Percentiles rank a stretch among this genome's conserved stretches.
These are phyloP conservation scores for Scaptomyza pallida DNA, from an alignment of 1,140 invertebrate species.

Conservation along the genomic window DNA sequence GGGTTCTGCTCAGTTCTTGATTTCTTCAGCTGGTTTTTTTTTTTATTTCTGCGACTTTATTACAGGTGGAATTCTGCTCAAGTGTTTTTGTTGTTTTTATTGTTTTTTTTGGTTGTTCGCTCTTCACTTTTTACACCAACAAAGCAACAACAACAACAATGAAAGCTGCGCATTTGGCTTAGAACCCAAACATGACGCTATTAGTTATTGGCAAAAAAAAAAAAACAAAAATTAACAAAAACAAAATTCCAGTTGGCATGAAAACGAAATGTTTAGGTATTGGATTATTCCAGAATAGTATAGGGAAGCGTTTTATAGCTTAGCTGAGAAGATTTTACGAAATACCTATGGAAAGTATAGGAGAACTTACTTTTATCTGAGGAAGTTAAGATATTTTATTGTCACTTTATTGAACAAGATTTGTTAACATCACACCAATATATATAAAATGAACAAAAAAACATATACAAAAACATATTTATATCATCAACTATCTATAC, in stretches of 20 bases:
- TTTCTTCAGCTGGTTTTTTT: slow-evolving; percentile 43
- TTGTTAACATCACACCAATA: no score
- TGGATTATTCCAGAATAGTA: slow-evolving; percentile 29
- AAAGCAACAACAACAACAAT: no score
- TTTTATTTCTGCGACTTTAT: slow-evolving; percentile 60
- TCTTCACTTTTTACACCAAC: neutral
- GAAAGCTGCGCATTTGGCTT: slow-evolving; percentile 13
- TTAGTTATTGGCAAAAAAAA: slow-evolving; percentile 22
- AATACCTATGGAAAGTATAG: no score
- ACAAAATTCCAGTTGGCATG: slow-evolving; percentile 48
- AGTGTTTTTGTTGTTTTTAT: slow-evolving; percentile 31
- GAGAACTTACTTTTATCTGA: no score
- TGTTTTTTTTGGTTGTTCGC: slow-evolving; percentile 8
- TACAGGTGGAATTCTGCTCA: slow-evolving; percentile 61
- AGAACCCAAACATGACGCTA: slow-evolving; percentile 26
- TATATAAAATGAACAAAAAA: no score
- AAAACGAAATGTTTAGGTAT: slow-evolving; percentile 51
- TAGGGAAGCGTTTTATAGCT: no score
- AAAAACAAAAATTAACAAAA: slow-evolving; percentile 22
- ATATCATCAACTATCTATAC: no score
- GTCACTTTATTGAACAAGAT: no score
- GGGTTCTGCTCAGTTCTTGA: slow-evolving; percentile 68
- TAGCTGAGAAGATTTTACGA: no score
- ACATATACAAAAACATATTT: no score
- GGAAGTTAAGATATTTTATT: no score